phyloP scores from a whole-genome alignment of 1,140 invertebrate species.

The Lerema accius region DNA sequence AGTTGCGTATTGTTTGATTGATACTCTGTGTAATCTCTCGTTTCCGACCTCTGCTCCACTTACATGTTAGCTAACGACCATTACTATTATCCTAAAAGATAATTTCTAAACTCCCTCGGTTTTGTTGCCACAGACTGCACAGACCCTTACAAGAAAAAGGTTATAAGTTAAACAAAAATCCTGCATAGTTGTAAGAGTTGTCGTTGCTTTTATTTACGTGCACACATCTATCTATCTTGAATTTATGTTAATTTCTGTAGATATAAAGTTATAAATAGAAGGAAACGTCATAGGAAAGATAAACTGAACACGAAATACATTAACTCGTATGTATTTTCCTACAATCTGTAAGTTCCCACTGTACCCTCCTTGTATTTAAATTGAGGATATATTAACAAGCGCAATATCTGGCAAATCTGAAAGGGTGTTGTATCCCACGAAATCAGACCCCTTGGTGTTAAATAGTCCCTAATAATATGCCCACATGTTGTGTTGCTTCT shows the following conservation, averaged over 20 bases:
- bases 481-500: constrained; percentile 71
- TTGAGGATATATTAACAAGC: constrained; percentile 33
- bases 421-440: constrained; percentile 75
- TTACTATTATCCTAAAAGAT: constrained; percentile 14
- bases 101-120: too few relatives aligned
- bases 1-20: constrained; percentile 76
- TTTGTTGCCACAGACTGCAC: too few relatives aligned
- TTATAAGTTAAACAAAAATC: too few relatives aligned
- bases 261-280: constrained; percentile 1
- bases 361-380: constrained; percentile 20
- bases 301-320: not conserved
- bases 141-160: too few relatives aligned
- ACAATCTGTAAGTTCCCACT: constrained; percentile 9
- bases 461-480: constrained; percentile 66
- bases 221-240: not conserved
- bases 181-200: not conserved
- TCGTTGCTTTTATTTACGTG: not conserved
- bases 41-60: constrained; percentile 62
- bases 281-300: not conserved
- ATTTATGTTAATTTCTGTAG: not conserved
- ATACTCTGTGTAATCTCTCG: constrained; percentile 76
- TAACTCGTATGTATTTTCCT: constrained; percentile 1
- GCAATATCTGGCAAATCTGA: constrained; percentile 53
- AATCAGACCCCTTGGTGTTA: constrained; percentile 74
- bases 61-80: constrained; percentile 48